Evolutionary conservation across 2,888 invertebrate species (phyloP).

Genomic region (Girardia tigrina): DNA sequence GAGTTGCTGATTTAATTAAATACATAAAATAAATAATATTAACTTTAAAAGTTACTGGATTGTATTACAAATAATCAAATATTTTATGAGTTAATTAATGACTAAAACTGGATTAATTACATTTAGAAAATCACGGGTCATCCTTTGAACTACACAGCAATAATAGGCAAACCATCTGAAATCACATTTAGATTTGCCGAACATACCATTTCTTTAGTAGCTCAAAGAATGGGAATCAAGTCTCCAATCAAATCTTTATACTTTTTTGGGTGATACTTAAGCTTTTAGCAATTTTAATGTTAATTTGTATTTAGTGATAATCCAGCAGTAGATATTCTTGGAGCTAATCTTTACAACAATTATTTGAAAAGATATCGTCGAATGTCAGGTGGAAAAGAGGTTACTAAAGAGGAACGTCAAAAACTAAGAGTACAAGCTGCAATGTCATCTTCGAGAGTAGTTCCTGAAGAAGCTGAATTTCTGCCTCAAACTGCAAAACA

Average conservation of each 20-base stretch:
- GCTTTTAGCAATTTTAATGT: neutral
- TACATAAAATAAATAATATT: too few relatives aligned
- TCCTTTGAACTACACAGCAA: constrained; percentile 44
- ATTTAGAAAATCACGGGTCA: constrained; percentile 48
- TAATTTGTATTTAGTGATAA: constrained; percentile 43
- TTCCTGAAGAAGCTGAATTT: constrained; percentile 42
- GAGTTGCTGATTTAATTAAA: too few relatives aligned
- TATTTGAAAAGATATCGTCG: constrained; percentile 40
- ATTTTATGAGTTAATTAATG: too few relatives aligned
- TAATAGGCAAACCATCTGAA: constrained; percentile 50
- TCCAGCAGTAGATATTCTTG: constrained; percentile 48
- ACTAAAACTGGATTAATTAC: neutral
- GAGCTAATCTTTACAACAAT: constrained; percentile 48
- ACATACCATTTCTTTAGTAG: constrained; percentile 44
- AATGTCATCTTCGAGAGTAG: constrained; percentile 42
- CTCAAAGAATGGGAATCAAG: constrained; percentile 43
- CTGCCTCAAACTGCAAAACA: constrained; percentile 43
- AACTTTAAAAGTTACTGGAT: too few relatives aligned
- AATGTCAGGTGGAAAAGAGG: constrained; percentile 31
- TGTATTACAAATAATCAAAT: too few relatives aligned
- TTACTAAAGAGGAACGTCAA: constrained; percentile 13
- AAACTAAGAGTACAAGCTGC: constrained; percentile 1
- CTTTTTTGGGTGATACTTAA: constrained; percentile 46
- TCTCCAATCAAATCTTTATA: constrained; percentile 46
- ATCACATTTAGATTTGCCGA: constrained; percentile 49